Conservation (phyloP, 92 coral and sea anemone genomes). For the Paragorgia papillata region DNA sequence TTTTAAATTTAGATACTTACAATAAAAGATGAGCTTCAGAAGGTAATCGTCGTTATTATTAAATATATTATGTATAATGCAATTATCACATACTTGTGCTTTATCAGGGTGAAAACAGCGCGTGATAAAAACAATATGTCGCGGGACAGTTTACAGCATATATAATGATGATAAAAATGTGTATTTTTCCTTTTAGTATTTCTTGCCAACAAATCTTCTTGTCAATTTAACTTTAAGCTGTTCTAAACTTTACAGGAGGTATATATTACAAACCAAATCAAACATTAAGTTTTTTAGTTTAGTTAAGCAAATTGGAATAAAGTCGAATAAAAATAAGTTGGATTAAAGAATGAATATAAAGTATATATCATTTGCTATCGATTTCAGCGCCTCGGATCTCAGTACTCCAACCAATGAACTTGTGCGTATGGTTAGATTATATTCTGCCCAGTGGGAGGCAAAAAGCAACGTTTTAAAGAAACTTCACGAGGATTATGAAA, state of each 20-base stretch:
- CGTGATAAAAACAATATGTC: too few relatives aligned
- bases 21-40: conserved; percentile 82
- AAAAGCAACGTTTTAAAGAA: conserved; percentile 93
- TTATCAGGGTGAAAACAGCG: too few relatives aligned
- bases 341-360: too few relatives aligned
- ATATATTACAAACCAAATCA: too few relatives aligned
- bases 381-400: conserved; percentile 73
- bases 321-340: too few relatives aligned
- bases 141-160: too few relatives aligned
- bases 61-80: too few relatives aligned
- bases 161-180: neutral
- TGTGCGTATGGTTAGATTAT: conserved; percentile 84
- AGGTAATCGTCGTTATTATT: conserved; percentile 55
- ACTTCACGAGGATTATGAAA: conserved; percentile 98
- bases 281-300: too few relatives aligned
- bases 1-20: conserved; percentile 64
- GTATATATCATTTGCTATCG: too few relatives aligned
- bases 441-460: conserved; percentile 96
- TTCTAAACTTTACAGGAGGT: conserved; percentile 94
- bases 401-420: conserved; percentile 88
- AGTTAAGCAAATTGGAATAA: too few relatives aligned
- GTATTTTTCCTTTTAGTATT: conserved; percentile 63
- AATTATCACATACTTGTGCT: too few relatives aligned
- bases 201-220: conserved; percentile 90
- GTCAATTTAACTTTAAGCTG: conserved; percentile 81